Evolutionary conservation across 35 echinoderm and acorn worm species (phyloP), one percentile per base, ranked within the genome.

Genomic region (Diadema setosum): DNA sequence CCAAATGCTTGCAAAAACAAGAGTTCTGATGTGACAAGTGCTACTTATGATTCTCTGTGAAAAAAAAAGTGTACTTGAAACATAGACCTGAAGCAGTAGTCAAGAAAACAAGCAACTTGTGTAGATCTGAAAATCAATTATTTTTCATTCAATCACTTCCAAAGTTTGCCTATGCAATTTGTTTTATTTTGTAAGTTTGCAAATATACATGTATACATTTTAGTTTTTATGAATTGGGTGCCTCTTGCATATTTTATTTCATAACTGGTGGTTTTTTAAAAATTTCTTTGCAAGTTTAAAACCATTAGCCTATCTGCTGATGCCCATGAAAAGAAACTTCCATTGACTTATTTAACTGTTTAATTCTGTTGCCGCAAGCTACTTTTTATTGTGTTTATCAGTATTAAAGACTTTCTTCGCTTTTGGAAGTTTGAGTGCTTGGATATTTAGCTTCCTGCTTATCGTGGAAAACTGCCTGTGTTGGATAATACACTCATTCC

Each of bases 91-190:
- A 33, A 3, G 37, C 63, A 33, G 17, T 67, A 67, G 63, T n/a
- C n/a, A n/a, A n/a, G 37, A 67, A 67, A 67, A 34, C 63, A 67
- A 67, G 63, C 63, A 67, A 67, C 63, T 67, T 67, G 30, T 33
- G 37, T n/a, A 18, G 37, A 33, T 67, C 27, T 67, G 37, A 33
- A 67, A 33, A 78, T 42, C 20, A 8, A 78, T 78, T 67, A n/a
- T 11, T 73, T 39, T 18, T 78, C 73, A 44, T 78, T 76, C 39
- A 78, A 4, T 78, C 44, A 78, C 73, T 78, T 78, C 73, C 73
- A 78, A 78, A 78, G 40, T 78, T 42, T 67, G 63, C 40, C 73
- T 78, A 78, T 78, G 73, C 73, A 78, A 44, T 78, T 39, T 78
- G 20, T 78, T 33, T 78, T 78, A 6, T 14, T 78, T 39, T 78